phyloP scores from a whole-genome alignment of 2,888 invertebrate species.

The Phengaris alcon region DNA sequence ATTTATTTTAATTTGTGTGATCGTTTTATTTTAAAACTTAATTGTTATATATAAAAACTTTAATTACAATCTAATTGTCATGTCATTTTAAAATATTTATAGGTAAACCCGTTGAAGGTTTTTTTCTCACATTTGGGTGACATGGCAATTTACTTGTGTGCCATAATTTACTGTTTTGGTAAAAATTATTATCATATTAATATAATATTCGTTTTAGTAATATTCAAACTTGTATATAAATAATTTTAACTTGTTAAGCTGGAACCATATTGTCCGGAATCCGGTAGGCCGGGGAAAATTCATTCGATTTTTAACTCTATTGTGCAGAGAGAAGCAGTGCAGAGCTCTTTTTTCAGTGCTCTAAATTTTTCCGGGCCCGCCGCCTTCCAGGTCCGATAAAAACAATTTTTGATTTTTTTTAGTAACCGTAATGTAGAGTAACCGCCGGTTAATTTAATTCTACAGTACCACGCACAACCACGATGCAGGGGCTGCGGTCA shows the following conservation, averaged over 20 bases:
- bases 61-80: neutral
- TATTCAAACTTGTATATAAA: neutral
- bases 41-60: neutral
- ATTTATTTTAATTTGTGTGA: conserved; percentile 40
- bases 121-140: neutral
- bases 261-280: neutral
- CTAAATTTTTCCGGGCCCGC: too few relatives aligned
- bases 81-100: neutral
- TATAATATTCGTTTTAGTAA: neutral
- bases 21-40: neutral
- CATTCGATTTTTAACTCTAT: too few relatives aligned
- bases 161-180: neutral
- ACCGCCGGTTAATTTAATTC: conserved; percentile 44
- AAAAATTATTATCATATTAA: neutral
- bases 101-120: neutral
- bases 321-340: too few relatives aligned
- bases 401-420: neutral
- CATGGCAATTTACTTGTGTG: neutral
- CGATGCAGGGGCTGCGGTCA: conserved; percentile 56
- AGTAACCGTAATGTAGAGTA: neutral
- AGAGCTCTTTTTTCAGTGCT: too few relatives aligned
- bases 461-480: conserved; percentile 66
- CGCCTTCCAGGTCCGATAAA: too few relatives aligned
- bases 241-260: neutral
- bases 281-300: too few relatives aligned